A percentile compares a stretch with the other conserved stretches of the same genome.
Evolutionary conservation across 1,140 invertebrate species (phyloP).

Genomic region (Zaprionus davidi): DNA sequence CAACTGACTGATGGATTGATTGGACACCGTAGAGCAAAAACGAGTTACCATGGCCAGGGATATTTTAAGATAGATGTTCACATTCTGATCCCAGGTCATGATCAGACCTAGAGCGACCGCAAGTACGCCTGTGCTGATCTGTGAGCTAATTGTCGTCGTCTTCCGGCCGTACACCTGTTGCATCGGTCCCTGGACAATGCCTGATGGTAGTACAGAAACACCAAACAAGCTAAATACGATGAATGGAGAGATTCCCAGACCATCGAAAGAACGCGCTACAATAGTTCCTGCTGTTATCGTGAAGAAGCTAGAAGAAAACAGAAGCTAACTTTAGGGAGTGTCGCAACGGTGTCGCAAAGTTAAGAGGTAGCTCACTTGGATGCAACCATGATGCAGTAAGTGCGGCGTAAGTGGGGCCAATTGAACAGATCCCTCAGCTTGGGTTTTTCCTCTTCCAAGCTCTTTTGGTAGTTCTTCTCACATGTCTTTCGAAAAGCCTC

Average conservation of each 20-base stretch:
- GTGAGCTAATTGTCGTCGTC: constrained; percentile 49
- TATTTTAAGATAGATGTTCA: neutral
- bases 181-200: constrained; percentile 85
- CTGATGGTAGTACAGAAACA: constrained; percentile 85
- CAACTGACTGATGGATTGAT: constrained; percentile 87
- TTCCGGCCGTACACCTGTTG: constrained; percentile 85
- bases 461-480: neutral
- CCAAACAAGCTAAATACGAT: constrained; percentile 72
- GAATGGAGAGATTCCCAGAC: constrained; percentile 86
- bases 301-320: neutral
- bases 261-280: constrained; percentile 87
- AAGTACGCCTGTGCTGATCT: neutral
- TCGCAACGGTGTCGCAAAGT: neutral
- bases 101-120: neutral
- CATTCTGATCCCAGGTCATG: neutral
- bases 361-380: neutral
- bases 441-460: neutral
- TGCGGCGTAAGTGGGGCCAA: neutral
- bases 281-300: constrained; percentile 84
- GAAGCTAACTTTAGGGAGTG: neutral
- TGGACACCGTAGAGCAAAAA: constrained; percentile 75
- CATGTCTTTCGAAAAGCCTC: constrained; percentile 75
- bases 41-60: neutral
- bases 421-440: neutral
- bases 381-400: neutral